These are phyloP conservation scores for Smutsia temminckii DNA, from an alignment of 2,797 vertebrate genomes.

Conservation along the genomic window DNA sequence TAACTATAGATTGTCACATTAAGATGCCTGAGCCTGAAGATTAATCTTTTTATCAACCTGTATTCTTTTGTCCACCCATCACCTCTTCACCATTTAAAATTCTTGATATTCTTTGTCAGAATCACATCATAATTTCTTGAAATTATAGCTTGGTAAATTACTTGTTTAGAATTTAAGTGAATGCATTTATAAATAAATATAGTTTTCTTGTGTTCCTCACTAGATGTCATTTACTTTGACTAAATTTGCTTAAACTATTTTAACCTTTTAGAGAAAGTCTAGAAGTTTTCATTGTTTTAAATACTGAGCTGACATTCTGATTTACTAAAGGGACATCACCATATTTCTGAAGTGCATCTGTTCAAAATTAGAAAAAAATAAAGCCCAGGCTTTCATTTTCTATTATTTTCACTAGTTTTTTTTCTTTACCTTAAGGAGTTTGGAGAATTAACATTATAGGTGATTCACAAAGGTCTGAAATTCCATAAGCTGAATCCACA, in stretches of 20 bases:
- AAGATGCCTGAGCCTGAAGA: conserved; percentile 36
- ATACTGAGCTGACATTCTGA: conserved; percentile 86
- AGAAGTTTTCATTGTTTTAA: conserved; percentile 70
- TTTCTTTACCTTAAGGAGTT: conserved; percentile 66
- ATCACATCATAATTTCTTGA: conserved; percentile 69
- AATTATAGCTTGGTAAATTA: conserved; percentile 82
- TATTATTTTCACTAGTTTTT: conserved; percentile 42
- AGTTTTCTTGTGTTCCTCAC: conserved; percentile 83
- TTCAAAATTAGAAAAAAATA: conserved; percentile 82
- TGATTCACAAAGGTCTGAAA: conserved; percentile 57
- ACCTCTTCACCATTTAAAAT: conserved; percentile 71
- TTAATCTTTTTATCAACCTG: conserved; percentile 78
- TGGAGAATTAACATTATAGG: conserved; percentile 71
- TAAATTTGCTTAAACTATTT: conserved; percentile 87
- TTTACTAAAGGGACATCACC: conserved; percentile 84
- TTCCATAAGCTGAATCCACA: neutral
- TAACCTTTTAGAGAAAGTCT: conserved; percentile 86
- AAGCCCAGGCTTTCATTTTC: conserved; percentile 77
- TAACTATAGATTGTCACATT: conserved; percentile 69
- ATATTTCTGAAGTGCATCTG: conserved; percentile 81
- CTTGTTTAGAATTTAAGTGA: conserved; percentile 84
- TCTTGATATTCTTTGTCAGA: conserved; percentile 71
- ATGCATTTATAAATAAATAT: conserved; percentile 83
- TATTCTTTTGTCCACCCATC: conserved; percentile 68
- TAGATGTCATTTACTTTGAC: conserved; percentile 86